phyloP scores from a whole-genome alignment of 1,140 invertebrate species.

The Trachymyrmex septentrionalis region DNA sequence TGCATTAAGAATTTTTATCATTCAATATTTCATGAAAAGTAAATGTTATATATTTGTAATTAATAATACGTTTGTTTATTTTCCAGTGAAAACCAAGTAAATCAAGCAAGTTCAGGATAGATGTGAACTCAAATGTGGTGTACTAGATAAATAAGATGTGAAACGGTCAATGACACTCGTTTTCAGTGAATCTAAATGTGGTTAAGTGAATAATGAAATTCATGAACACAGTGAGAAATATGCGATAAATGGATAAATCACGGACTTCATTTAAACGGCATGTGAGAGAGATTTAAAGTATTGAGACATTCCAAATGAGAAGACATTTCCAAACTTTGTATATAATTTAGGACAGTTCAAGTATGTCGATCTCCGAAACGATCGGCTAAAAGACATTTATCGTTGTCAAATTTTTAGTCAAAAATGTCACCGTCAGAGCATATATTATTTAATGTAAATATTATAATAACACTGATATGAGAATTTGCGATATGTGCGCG shows the following conservation, averaged over 20 bases:
- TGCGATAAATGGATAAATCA: background rate
- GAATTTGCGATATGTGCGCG: constrained; percentile 68
- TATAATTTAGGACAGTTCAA: constrained; percentile 62
- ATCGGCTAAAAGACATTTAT: constrained; percentile 51
- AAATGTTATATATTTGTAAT: background rate
- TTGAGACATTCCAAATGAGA: constrained; percentile 20
- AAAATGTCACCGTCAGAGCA: constrained; percentile 52
- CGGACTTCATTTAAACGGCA: constrained; percentile 31
- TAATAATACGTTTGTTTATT: constrained; percentile 32
- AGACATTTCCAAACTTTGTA: constrained; percentile 58
- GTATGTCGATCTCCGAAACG: constrained; percentile 55
- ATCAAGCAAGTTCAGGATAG: constrained; percentile 68
- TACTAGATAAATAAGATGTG: constrained; percentile 68
- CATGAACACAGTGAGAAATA: constrained; percentile 36
- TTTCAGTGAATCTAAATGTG: constrained; percentile 58
- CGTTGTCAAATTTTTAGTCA: constrained; percentile 62
- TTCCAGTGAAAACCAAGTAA: constrained; percentile 83
- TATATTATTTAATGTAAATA: constrained; percentile 66
- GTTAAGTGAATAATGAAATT: constrained; percentile 64
- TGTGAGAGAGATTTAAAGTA: constrained; percentile 42
- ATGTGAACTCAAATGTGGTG: constrained; percentile 80
- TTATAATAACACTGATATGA: constrained; percentile 59
- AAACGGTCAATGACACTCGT: constrained; percentile 48
- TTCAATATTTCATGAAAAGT: constrained; percentile 38
- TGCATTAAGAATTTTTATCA: constrained; percentile 21